These are phyloP conservation scores for Notospermus geniculatus DNA, from an alignment of 1,140 invertebrate genomes.

Conservation along the genomic window DNA sequence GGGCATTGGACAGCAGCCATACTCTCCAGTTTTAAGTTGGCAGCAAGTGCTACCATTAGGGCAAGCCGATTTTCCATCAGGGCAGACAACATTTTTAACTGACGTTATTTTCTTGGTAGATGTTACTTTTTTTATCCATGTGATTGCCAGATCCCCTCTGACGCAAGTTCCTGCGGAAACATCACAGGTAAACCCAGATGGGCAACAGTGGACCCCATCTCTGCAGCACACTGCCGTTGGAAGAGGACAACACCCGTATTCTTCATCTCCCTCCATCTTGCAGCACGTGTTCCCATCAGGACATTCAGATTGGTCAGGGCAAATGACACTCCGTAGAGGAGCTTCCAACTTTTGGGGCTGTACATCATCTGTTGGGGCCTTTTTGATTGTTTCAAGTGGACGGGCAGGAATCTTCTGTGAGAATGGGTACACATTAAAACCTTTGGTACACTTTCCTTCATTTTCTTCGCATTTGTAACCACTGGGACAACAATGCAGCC, in stretches of 20 bases:
- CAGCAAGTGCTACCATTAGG: not conserved
- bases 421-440: slow-evolving; percentile 15
- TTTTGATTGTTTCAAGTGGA: not conserved
- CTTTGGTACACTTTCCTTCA: slow-evolving; percentile 28
- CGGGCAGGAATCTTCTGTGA: slow-evolving; percentile 21
- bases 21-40: not conserved
- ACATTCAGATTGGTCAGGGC: slow-evolving; percentile 4
- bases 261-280: not conserved
- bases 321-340: no score
- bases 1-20: slow-evolving; percentile 1
- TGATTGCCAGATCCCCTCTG: slow-evolving; percentile 13
- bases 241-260: slow-evolving; percentile 2
- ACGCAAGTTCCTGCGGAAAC: slow-evolving; percentile 23
- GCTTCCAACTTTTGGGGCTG: no score
- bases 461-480: slow-evolving; percentile 14
- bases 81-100: not conserved
- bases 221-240: slow-evolving; percentile 45
- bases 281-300: slow-evolving; percentile 5
- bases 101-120: not conserved
- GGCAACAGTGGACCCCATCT: slow-evolving; percentile 47
- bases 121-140: slow-evolving; percentile 23
- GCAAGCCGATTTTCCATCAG: not conserved
- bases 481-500: slow-evolving; percentile 19
- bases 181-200: slow-evolving; percentile 30
- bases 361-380: no score